Conservation (phyloP, 2,888 invertebrate genomes). For the Trichogramma evanescens region DNA sequence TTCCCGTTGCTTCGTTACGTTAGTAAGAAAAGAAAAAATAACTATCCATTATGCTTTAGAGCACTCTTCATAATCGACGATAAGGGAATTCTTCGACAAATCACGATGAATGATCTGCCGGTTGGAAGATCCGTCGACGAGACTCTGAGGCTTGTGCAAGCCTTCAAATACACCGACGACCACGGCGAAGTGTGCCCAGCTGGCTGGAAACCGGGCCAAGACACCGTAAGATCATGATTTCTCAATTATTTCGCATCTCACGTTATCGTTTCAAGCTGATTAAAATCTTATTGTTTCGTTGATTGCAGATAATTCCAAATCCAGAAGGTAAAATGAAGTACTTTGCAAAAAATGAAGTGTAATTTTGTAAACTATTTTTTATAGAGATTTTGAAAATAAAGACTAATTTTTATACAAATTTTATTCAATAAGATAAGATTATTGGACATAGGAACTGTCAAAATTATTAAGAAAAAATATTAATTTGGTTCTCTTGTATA, state of each 20-base stretch:
- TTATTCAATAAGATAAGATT: conserved; percentile 8
- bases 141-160: conserved; percentile 86
- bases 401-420: conserved; percentile 22
- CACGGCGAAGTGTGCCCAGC: conserved; percentile 94
- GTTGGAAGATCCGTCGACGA: conserved; percentile 91
- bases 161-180: conserved; percentile 87
- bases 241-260: too few relatives aligned
- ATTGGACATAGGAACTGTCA: too few relatives aligned
- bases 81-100: conserved; percentile 79
- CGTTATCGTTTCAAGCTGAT: conserved; percentile 1
- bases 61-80: conserved; percentile 91
- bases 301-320: conserved; percentile 72
- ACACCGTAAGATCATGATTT: conserved; percentile 60
- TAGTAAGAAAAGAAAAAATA: too few relatives aligned
- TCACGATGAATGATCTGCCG: conserved; percentile 94
- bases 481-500: too few relatives aligned
- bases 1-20: too few relatives aligned
- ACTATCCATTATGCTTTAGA: conserved; percentile 44
- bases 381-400: conserved; percentile 16
- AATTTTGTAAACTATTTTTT: conserved; percentile 19
- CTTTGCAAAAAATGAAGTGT: conserved; percentile 57
- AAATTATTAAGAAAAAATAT: too few relatives aligned
- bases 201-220: conserved; percentile 90
- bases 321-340: conserved; percentile 74
- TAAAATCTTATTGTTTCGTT: not conserved